A percentile compares a stretch with the other conserved stretches of the same genome.
phyloP scores from a whole-genome alignment of 2,113 vertebrate genomes.

The Cheilinus undulatus region DNA sequence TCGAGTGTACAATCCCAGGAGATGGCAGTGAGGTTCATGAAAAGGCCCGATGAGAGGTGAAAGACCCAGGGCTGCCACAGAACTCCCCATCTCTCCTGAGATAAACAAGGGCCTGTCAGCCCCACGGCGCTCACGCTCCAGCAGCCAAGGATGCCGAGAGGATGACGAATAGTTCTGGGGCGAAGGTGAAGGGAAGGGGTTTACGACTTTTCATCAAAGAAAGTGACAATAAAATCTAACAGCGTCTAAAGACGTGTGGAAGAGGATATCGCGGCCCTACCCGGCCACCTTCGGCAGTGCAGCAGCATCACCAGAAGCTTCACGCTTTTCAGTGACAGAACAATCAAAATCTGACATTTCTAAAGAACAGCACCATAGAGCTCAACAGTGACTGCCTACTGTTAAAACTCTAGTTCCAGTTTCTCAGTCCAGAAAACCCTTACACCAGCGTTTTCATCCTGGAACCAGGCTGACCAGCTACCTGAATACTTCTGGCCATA shows the following conservation, averaged over 20 bases:
- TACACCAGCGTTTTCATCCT: too few species aligned
- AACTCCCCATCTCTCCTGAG: constrained; percentile 38
- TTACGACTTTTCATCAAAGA: constrained; percentile 48
- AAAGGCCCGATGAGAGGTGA: constrained; percentile 25
- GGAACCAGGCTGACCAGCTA: too few species aligned
- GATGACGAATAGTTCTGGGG: constrained; percentile 22
- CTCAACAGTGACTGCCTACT: too few species aligned
- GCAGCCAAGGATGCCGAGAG: constrained; percentile 25
- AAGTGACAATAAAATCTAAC: constrained; percentile 45
- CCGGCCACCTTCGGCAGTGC: neutral
- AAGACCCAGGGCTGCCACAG: constrained; percentile 20
- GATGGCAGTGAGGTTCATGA: constrained; percentile 23
- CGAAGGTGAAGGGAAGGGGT: constrained; percentile 14
- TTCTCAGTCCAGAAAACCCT: too few species aligned
- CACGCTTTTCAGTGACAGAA: constrained; percentile 38
- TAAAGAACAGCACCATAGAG: neutral
- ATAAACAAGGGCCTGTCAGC: constrained; percentile 43
- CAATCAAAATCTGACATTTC: constrained; percentile 45
- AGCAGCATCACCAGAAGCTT: neutral
- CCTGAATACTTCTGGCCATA: too few species aligned
- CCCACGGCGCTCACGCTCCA: constrained; percentile 29
- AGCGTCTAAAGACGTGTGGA: neutral
- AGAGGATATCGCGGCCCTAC: neutral
- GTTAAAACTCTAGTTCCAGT: too few species aligned
- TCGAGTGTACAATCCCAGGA: constrained; percentile 4